Evolutionary conservation across 2,888 invertebrate species (phyloP), one percentile per base, ranked within the genome.

Genomic region (Antheraea yamamai): DNA sequence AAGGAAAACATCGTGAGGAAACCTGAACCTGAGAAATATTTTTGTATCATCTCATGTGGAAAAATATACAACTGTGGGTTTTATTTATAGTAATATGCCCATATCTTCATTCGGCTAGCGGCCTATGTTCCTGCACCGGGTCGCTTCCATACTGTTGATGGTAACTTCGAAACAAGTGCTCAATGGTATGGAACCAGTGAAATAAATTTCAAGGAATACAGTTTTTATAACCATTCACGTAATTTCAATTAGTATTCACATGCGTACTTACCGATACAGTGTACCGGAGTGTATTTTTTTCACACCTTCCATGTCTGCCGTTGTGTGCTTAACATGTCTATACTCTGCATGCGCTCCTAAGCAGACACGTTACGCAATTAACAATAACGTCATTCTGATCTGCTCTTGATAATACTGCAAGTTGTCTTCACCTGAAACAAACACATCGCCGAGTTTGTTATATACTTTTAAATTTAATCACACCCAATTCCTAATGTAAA

Each of bases 231-330:
- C 20, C 73, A 35, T 30, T n/a, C 72, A 30, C 12, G 12, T 47
- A 61, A 10, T 61, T 61, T 23, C 12, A 23, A 1, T 61, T 61
- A 61, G 61, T 61, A 61, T 61, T 55, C 23, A 61, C n/a, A 8
- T 10, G 61, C 47, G 47, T 75, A 93, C 94, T 94, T 79, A 95
- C 95, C 95, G 93, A 87, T 95, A 95, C 87, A 95, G 87, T 80
- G 95, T 93, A 81, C 94, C 95, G 81, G 95, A 93, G 81, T 95
- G 95, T 91, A 95, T 94, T 92, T 95, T 95, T 91, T 95, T 95
- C 89, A 95, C 94, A 85, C 95, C 90, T 87, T 95, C 95, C 95
- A 95, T 95, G 82, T 84, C 84, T 87, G 89, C 77, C 81, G 89
- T 83, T 85, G 86, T 89, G 77, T 87, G 78, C 83, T 91, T 92